Conservation (phyloP, 2,797 vertebrate species). For the Periophthalmus magnuspinnatus region DNA sequence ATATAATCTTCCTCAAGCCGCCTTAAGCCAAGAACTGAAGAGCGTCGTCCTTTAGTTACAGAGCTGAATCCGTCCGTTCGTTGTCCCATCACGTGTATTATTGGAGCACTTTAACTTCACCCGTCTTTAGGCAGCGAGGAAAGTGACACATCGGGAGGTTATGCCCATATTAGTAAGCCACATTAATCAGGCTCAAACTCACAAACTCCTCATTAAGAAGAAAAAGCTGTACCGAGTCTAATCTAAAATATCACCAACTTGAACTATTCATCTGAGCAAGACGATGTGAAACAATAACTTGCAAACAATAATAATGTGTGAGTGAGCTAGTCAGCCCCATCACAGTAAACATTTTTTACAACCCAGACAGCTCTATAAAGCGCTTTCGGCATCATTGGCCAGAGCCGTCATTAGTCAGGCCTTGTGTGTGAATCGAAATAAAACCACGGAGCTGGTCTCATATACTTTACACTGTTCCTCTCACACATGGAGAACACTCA, state of each 20-base stretch:
- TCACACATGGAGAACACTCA: constrained; percentile 62
- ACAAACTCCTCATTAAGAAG: background rate
- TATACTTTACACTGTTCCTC: constrained; percentile 69
- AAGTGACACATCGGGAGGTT: background rate
- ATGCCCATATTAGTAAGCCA: background rate
- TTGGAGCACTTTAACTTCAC: background rate
- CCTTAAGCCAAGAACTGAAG: background rate
- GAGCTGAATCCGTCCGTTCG: background rate
- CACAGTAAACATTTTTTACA: constrained; percentile 75
- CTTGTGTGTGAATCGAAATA: constrained; percentile 64
- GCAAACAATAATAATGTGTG: constrained; percentile 71
- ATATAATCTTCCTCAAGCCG: too few relatives aligned
- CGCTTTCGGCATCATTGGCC: constrained; percentile 72
- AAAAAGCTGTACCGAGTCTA: background rate
- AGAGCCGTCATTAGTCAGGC: constrained; percentile 69
- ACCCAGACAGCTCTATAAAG: constrained; percentile 72
- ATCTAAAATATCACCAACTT: background rate
- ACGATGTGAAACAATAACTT: constrained; percentile 70
- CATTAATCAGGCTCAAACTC: background rate
- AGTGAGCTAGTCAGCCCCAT: constrained; percentile 69
- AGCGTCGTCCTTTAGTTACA: background rate
- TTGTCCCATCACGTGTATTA: background rate
- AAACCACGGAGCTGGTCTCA: constrained; percentile 47
- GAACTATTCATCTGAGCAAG: constrained; percentile 61
- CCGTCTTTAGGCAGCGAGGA: background rate